A percentile compares a stretch with the other conserved stretches of the same genome.
phyloP scores from a whole-genome alignment of 2,888 invertebrate genomes.

The Spisula solida region DNA sequence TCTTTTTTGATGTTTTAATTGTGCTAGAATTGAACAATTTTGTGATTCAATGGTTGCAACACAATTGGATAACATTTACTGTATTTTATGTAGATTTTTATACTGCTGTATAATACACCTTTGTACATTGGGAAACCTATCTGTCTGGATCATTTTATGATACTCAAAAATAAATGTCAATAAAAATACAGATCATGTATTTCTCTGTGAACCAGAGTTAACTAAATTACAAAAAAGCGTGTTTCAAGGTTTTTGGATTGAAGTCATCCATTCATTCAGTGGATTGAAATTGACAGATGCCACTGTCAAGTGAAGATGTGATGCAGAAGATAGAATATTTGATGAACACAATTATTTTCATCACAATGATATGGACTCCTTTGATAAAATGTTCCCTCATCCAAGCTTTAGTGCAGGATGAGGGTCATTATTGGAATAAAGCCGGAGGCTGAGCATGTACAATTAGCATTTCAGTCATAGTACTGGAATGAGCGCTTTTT shows the following conservation, averaged over 20 bases:
- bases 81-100: constrained; percentile 6
- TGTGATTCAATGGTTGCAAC: background rate
- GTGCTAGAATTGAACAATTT: no score
- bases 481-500: no score
- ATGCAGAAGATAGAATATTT: background rate
- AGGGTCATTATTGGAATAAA: no score
- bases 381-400: no score
- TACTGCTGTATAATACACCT: background rate
- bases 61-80: background rate
- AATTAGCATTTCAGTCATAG: no score
- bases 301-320: background rate
- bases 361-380: background rate
- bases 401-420: no score
- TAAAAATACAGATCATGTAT: constrained; percentile 1
- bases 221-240: background rate
- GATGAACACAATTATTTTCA: background rate
- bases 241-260: background rate
- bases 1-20: no score
- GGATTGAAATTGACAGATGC: constrained; percentile 9
- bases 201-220: background rate
- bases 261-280: constrained; percentile 6
- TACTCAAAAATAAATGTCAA: constrained; percentile 17
- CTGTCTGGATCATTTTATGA: constrained; percentile 2
- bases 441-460: no score
- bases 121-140: background rate